Evolutionary conservation across 2,113 vertebrate genomes (phyloP), one percentile per base, ranked within the genome.

Genomic region (Narcine bancroftii): DNA sequence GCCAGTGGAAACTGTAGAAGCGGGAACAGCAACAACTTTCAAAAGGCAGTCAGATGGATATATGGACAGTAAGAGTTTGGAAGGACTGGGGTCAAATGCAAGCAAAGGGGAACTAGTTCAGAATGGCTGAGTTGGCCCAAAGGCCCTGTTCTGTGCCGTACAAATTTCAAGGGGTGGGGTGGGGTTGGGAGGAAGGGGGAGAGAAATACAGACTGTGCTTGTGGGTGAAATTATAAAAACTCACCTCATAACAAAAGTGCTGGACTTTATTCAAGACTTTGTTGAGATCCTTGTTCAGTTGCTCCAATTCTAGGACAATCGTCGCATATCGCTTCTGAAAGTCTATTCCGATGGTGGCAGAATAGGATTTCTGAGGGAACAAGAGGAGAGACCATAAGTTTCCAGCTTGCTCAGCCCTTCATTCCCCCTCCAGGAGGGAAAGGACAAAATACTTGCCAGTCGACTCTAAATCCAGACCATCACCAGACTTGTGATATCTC

Each of bases 241-340:
- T 94, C 94, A 99, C 99, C 95, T 99, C 98, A 29, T 97, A 99
- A 93, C 98, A 99, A 94, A 97, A 98, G 95, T 99, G 98, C 56
- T 99, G 97, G 92, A 99, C 99, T 94, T 99, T 98, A 93, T 99
- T 98, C 71, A 99, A 95, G 92, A 99, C 98, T 95, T 99, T 99
- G 95, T 99, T 99, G 63, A 99, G 96, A 93, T 99, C 98, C 95
- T 99, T 99, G 94, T 99, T 99, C 56, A 99, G 96, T 92, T 98
- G 98, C 92, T 99, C 99, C 92, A 99, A 97, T 92, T 99, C 98
- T 39, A 99, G 95, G 92, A 99, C 98, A 10, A 97, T 98, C 87
- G 97, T 98, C 50, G 99, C 98, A 0, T 99, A 99, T 93, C 98
- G 96, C 93, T 97, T 97, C 94, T 99, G 98, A 94, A 99, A 99